Base-by-base conservation (phyloP, 2,888 invertebrate genomes). In the Baronia brevicornis region DNA sequence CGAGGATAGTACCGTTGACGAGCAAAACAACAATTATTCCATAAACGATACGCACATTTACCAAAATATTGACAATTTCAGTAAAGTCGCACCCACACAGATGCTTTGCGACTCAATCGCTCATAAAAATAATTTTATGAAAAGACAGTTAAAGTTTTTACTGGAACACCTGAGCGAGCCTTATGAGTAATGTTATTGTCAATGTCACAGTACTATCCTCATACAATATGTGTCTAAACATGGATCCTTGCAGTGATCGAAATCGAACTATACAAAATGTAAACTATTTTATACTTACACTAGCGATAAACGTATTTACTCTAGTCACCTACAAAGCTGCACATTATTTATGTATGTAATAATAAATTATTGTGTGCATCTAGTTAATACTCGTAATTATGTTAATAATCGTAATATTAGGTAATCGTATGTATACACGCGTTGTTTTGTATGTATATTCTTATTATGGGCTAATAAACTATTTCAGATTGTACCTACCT, bases 81-180 rank as follows among this genome's bases (percentile, higher is more conserved):
- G 84, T 73, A 74, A 63, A 45, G 74, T 73, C 53, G 75, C 84
- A 50, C 85, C 82, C 45, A 72, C 79, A 29, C 66, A 78, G 50
- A 44, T 62, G 65, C 73, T 84, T 15, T 82, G 82, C 66, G 74
- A 80, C 59, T 80, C 80, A 30, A 82, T 84, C 56, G 78, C 80
- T 55, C 68, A 85, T 69, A 79, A 78, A 60, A 82, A 80, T 46
- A 60, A 54, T 56, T 79, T 70, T 64, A 79, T 80, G 80, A 84
- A 79, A 68, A 62, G 50, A 42, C 80, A 80, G 60, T 85, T 88
- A 66, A 87, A 85, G 66, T 88, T 87, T 68, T 79, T 88, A 60
- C 84, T 89, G 64, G 88, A 89, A 67, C 86, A 87, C 63, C 70
- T 89, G 72, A 89, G 89, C 73, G 88, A 89, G 67, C 84, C 89